These are phyloP conservation scores for Drosophila stalkeri DNA, from an alignment of 2,888 invertebrate species.

Conservation along the genomic window DNA sequence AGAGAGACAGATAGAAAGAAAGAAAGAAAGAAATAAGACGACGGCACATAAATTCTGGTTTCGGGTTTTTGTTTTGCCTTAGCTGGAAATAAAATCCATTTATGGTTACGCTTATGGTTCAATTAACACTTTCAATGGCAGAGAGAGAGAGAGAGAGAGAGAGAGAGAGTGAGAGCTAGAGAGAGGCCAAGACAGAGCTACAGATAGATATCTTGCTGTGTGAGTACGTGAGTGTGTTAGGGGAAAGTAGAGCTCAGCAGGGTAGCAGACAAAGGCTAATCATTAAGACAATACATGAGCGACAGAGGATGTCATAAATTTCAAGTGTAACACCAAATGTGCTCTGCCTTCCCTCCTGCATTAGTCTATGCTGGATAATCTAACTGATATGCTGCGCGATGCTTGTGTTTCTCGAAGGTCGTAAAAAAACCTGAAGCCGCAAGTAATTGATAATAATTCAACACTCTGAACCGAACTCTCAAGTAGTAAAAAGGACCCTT, in stretches of 20 bases:
- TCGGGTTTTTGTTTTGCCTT: conserved; percentile 61
- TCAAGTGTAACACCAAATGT: conserved; percentile 77
- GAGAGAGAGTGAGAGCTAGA: conserved; percentile 5
- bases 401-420: conserved; percentile 51
- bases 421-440: conserved; percentile 61
- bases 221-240: conserved; percentile 33
- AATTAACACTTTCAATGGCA: conserved; percentile 80
- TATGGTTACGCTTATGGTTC: conserved; percentile 83
- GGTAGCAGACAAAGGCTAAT: conserved; percentile 70
- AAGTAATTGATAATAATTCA: conserved; percentile 78
- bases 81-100: conserved; percentile 82
- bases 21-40: conserved; percentile 5
- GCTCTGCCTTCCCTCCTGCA: conserved; percentile 1
- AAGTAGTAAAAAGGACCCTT: conserved; percentile 46
- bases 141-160: conserved; percentile 3
- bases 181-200: conserved; percentile 6
- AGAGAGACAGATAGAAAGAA: neutral
- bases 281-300: conserved; percentile 68
- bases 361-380: conserved; percentile 30
- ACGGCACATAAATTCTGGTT: conserved; percentile 71
- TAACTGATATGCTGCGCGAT: conserved; percentile 32
- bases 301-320: conserved; percentile 80
- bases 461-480: conserved; percentile 41
- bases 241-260: conserved; percentile 77
- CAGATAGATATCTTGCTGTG: conserved; percentile 36